These are phyloP conservation scores for Connochaetes taurinus DNA, from an alignment of 2,113 vertebrate species.

Conservation along the genomic window DNA sequence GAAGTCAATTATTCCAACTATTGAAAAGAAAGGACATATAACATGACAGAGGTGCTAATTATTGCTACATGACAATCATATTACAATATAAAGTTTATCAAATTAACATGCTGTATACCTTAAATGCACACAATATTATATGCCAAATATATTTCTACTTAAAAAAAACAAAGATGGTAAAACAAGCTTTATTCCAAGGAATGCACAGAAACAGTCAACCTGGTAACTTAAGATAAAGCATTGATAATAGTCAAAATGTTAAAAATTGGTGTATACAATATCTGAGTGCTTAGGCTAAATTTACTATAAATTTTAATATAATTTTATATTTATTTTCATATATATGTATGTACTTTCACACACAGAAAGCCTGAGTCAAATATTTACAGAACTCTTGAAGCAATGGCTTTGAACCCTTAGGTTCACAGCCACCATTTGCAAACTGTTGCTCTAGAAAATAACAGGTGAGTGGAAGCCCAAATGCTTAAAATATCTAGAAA, in stretches of 20 bases:
- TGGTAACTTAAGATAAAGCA: not conserved
- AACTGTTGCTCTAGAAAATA: not conserved
- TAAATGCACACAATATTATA: not conserved
- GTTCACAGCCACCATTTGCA: not conserved
- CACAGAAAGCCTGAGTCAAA: not conserved
- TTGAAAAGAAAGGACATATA: not conserved
- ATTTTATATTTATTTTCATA: not conserved
- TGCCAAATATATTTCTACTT: not conserved
- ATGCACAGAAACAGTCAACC: not conserved
- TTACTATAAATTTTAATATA: not conserved
- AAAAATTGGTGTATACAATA: not conserved
- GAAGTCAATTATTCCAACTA: not conserved
- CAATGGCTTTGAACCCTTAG: not conserved
- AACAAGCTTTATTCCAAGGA: not conserved
- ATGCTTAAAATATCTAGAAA: not conserved
- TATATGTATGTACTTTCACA: not conserved
- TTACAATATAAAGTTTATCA: not conserved
- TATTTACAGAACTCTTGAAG: not conserved
- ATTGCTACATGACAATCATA: not conserved
- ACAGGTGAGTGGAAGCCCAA: not conserved
- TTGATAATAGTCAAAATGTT: not conserved
- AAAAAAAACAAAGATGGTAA: not conserved
- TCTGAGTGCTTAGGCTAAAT: not conserved
- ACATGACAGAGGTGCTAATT: not conserved
- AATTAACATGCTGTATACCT: not conserved